These are phyloP conservation scores for Limosa lapponica DNA, from an alignment of 2,797 vertebrate species.

Conservation along the genomic window DNA sequence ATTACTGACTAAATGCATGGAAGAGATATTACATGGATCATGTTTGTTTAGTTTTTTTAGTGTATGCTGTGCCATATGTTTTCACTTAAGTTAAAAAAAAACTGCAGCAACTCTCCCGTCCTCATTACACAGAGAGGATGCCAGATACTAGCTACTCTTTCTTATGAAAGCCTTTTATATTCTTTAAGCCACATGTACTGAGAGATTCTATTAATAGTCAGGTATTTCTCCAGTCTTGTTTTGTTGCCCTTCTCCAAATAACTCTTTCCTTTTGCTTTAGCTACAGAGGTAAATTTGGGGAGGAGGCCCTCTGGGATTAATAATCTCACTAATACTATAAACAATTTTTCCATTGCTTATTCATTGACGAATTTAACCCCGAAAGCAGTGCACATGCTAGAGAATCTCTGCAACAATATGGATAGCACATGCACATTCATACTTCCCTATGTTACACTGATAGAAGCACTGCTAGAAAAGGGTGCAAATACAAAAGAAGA, in stretches of 20 bases:
- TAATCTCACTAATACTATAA: conserved; percentile 28
- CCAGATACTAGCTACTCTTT: conserved; percentile 43
- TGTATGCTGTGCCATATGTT: conserved; percentile 20
- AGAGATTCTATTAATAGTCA: conserved; percentile 65
- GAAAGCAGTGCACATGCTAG: not conserved
- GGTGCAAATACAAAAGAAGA: not conserved
- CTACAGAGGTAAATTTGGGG: conserved; percentile 50
- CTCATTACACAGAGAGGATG: not conserved
- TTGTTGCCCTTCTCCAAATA: conserved; percentile 49
- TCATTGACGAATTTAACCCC: conserved; percentile 49
- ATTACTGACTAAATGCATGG: not conserved
- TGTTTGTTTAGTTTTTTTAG: not conserved
- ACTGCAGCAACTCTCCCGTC: not conserved
- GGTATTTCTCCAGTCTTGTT: conserved; percentile 50
- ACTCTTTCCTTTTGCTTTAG: conserved; percentile 49
- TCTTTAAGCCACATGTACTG: conserved; percentile 32
- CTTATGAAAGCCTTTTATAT: conserved; percentile 39
- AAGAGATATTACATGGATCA: not conserved
- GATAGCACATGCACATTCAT: not conserved
- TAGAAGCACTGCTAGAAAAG: not conserved
- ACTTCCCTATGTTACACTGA: not conserved
- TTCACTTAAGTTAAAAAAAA: conserved; percentile 10
- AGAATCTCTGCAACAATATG: not conserved
- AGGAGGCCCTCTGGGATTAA: conserved; percentile 44
- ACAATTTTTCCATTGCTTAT: conserved; percentile 48